Evolutionary conservation across 2,797 vertebrate species (phyloP).

Genomic region (Columba guinea): DNA sequence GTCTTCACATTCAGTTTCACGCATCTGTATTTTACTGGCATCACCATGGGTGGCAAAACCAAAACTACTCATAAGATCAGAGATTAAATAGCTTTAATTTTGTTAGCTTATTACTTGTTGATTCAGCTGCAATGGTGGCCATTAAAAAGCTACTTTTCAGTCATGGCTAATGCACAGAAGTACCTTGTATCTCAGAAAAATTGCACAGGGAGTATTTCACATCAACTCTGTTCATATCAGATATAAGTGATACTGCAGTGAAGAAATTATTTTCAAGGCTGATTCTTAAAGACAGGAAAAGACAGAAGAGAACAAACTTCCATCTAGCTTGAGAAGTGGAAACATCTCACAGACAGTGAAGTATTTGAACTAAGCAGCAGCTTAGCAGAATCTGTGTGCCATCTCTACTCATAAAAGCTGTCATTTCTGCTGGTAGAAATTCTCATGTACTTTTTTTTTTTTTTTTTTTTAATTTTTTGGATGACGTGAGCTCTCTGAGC

Average conservation of each 20-base stretch:
- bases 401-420: not conserved
- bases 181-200: not conserved
- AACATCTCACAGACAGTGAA: not conserved
- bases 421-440: not conserved
- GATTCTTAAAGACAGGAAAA: not conserved
- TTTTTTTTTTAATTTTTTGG: rapidly evolving
- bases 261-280: not conserved
- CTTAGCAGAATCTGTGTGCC: not conserved
- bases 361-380: not conserved
- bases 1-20: not conserved
- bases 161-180: not conserved
- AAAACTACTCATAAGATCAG: not conserved
- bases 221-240: not conserved
- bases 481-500: not conserved
- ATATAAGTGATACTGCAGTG: not conserved
- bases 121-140: slow-evolving; percentile 4
- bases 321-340: not conserved
- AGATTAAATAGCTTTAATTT: slow-evolving; percentile 40
- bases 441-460: not conserved
- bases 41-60: not conserved
- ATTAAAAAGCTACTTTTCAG: slow-evolving; percentile 24
- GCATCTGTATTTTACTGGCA: not conserved
- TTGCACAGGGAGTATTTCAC: not conserved
- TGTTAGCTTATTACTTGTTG: slow-evolving; percentile 32
- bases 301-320: not conserved